Percentiles rank a stretch among this genome's conserved stretches.
phyloP scores from a whole-genome alignment of 2,797 vertebrate species.

The Liasis olivaceus region DNA sequence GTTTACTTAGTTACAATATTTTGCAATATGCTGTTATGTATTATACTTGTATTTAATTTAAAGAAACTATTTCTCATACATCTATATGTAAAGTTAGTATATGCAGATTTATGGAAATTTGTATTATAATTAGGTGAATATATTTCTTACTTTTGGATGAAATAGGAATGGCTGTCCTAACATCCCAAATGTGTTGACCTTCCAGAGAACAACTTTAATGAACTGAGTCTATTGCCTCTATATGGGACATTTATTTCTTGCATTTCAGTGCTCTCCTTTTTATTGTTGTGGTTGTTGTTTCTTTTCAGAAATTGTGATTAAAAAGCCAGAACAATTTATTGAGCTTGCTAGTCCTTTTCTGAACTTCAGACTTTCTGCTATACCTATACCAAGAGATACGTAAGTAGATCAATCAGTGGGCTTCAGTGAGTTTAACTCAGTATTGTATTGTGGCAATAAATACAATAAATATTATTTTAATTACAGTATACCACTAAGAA shows the following conservation, averaged over 20 bases:
- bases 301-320: constrained; percentile 73
- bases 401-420: constrained; percentile 62
- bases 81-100: neutral
- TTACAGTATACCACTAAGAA: neutral
- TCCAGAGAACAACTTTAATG: neutral
- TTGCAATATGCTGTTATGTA: neutral
- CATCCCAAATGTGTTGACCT: neutral
- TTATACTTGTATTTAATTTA: neutral
- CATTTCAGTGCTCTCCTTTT: constrained; percentile 30
- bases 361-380: constrained; percentile 70
- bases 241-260: neutral
- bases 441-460: neutral
- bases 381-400: constrained; percentile 67
- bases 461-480: neutral
- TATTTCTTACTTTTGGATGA: neutral
- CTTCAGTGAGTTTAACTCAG: constrained; percentile 44
- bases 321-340: constrained; percentile 82
- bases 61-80: neutral
- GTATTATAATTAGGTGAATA: neutral
- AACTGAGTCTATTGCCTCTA: neutral
- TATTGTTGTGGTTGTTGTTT: neutral
- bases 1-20: neutral
- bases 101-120: neutral
- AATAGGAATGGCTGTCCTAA: neutral
- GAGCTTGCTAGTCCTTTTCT: constrained; percentile 88